Evolutionary conservation across 2,797 vertebrate species (phyloP), one percentile per base, ranked within the genome.

Genomic region (Sebastes oblongus): DNA sequence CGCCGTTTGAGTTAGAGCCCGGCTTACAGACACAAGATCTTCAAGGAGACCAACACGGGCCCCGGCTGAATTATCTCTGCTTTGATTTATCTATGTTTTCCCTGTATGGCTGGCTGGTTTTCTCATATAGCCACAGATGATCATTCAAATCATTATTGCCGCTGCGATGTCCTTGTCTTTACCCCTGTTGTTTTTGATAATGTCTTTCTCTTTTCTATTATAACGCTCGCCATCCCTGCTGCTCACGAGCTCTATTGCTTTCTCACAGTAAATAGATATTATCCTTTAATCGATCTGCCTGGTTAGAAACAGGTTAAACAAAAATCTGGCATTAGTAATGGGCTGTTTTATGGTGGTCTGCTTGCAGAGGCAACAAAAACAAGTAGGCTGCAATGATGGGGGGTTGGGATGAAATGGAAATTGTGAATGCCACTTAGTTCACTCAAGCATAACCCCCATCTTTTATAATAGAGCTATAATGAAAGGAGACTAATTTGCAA

Each of bases 1-100:
- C 29, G 12, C 29, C 20, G 8, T 39, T 69, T 91, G 89, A 91
- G 78, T 90, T 85, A 90, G 56, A 86, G 82, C 61, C 22, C 59
- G 3, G 58, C 74, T 79, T 25, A n/a, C 29, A 85, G 67, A 82
- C 67, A 67, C 64, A 56, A 80, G 74, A 89, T 84, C 83, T 82
- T 86, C 71, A 81, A 83, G 68, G 77, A 81, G 77, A 66, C 60
- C 77, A 62, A 83, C 70, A 22, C 34, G 42, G 55, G 54, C 77
- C 66, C 61, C 30, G 4, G 36, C 42, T 78, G 56, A 75, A 72
- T 77, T 54, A 82, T 78, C 80, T 72, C n/a, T 22, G 66, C 74
- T 67, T 80, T 85, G 52, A 87, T 89, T 88, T 85, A 80, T 89
- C 72, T 82, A 71, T 70, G 25, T 71, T 27, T 64, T 59, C 66